These are phyloP conservation scores for Reinhardtius hippoglossoides DNA, from an alignment of 2,113 vertebrate species.

Conservation along the genomic window DNA sequence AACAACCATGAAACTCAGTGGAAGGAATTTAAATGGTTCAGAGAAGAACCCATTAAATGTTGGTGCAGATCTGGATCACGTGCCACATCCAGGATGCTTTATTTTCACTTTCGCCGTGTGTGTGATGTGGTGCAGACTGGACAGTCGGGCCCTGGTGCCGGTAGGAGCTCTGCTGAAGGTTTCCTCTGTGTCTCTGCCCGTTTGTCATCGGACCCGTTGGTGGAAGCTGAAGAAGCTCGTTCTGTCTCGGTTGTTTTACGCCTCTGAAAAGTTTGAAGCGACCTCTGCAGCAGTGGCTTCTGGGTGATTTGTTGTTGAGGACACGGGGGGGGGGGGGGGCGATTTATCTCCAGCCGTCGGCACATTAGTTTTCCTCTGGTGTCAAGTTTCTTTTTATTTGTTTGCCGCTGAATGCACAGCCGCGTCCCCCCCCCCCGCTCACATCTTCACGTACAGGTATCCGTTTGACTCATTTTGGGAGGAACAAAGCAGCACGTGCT, in stretches of 20 bases:
- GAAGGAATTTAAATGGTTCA: no score
- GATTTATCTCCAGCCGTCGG: conserved; percentile 44
- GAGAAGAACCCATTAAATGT: no score
- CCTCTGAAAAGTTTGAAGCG: conserved; percentile 10
- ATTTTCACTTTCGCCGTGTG: no score
- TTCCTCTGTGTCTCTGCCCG: no score
- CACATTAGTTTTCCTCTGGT: conserved; percentile 39
- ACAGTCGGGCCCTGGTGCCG: no score
- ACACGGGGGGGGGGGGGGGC: no score
- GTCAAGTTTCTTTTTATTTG: conserved; percentile 51
- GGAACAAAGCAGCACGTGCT: conserved; percentile 48
- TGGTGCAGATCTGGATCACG: no score
- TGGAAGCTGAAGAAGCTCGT: not conserved
- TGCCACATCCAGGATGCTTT: no score
- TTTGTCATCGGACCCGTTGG: not conserved
- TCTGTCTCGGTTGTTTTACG: not conserved
- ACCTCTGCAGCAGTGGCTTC: conserved; percentile 19
- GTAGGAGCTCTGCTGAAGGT: no score
- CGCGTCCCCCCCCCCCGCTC: conserved; percentile 22
- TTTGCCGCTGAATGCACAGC: conserved; percentile 31
- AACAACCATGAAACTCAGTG: no score
- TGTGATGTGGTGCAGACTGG: no score
- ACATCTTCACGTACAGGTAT: conserved; percentile 41
- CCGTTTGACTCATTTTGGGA: conserved; percentile 28
- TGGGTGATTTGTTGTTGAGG: conserved; percentile 45